These are phyloP conservation scores for Nineta flava DNA, from an alignment of 2,888 invertebrate species.

Conservation along the genomic window DNA sequence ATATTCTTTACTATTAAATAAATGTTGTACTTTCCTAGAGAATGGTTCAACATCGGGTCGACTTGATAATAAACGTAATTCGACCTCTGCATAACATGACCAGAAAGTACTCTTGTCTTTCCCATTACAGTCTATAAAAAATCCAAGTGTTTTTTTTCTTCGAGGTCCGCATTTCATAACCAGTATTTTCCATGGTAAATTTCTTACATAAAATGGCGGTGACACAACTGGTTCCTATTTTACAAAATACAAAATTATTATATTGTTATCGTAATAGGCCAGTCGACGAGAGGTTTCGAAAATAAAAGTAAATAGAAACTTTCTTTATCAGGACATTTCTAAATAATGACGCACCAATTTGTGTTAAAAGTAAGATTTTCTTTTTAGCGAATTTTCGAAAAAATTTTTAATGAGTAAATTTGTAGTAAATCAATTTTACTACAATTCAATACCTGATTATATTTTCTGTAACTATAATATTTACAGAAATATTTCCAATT, in stretches of 20 bases:
- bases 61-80: conserved; percentile 76
- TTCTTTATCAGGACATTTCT: no score
- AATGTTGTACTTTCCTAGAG: conserved; percentile 82
- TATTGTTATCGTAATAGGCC: no score
- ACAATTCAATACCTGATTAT: no score
- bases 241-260: neutral
- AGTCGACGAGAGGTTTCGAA: no score
- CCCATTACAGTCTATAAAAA: conserved; percentile 91
- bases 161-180: conserved; percentile 83
- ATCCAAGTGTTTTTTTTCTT: conserved; percentile 64
- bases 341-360: no score
- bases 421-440: no score
- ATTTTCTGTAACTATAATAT: no score
- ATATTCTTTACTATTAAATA: conserved; percentile 68
- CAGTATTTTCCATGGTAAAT: conserved; percentile 99
- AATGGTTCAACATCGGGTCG: conserved; percentile 79
- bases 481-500: no score
- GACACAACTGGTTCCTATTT: conserved; percentile 60
- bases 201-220: conserved; percentile 82
- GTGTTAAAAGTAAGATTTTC: no score
- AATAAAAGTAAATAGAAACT: no score
- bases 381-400: no score
- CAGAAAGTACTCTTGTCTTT: conserved; percentile 95
- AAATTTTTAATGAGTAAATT: no score
- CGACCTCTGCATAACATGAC: conserved; percentile 96